Base-by-base conservation (phyloP, 2,113 vertebrate genomes). In the human region DNA sequence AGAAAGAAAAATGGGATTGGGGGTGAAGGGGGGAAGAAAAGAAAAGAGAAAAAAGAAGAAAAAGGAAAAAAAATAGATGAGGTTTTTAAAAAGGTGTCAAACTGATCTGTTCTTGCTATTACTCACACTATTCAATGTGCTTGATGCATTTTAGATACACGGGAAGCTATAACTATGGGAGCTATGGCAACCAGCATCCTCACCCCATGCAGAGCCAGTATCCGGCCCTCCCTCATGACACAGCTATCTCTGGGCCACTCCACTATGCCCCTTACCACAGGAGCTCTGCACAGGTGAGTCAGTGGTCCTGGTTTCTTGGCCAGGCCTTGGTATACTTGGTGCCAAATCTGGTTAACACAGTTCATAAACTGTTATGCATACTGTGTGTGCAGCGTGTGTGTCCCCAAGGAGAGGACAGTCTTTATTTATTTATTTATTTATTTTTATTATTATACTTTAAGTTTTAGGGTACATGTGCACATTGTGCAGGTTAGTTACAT, bases 221-320 rank as follows among this genome's bases (percentile, higher is more conserved):
- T 97, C 99, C 99, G 7, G 99, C 99, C 98, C 98, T 99, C 92
- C 98, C 99, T 80, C 99, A 99, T 0, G 99, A 99, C 81, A 97
- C 99, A 6, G 98, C 99, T 70, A 99, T 99, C 98, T 99, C 99
- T 22, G 98, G 99, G 64, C 99, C 99, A 2, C 99, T 99, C 95
- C 99, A 99, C 98, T 99, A 99, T 96, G 99, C 99, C 27, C 98
- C 99, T 66, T 99, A 99, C 98, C 99, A 99, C 98, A 99, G 99
- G 98, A 99, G 99, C 85, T 99, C 99, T 93, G 99, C 99, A 78
- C 99, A 99, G 99, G 99, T 99, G 98, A 99, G 99, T 97, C 48
- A 0, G 25, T 1, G 81, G 40, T 4, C 81, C 93, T 91, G 90
- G 59, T 38, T 95, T 72, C 27, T 89, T 70, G 16, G 32, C 35